phyloP scores from a whole-genome alignment of 2,113 vertebrate species.

The Jacana jacana region DNA sequence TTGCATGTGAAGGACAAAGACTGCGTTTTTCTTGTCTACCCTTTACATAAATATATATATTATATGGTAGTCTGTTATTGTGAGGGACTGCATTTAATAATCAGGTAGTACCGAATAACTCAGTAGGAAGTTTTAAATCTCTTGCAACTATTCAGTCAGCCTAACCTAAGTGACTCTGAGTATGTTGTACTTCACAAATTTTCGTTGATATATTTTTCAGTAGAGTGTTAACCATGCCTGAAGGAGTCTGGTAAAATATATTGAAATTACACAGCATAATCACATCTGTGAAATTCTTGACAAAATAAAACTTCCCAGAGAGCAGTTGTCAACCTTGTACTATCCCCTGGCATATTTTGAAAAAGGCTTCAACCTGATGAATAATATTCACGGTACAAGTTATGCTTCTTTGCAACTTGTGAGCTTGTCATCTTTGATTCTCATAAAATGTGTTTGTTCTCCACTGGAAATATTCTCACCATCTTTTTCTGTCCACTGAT shows the following conservation, averaged over 20 bases:
- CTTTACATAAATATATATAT: neutral
- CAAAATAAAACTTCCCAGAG: slow-evolving; percentile 52
- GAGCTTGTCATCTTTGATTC: slow-evolving; percentile 61
- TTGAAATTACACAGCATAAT: slow-evolving; percentile 54
- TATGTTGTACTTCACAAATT: slow-evolving; percentile 3
- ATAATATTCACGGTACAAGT: slow-evolving; percentile 26
- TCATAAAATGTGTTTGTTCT: slow-evolving; percentile 21
- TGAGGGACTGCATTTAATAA: neutral
- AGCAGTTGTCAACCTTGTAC: slow-evolving; percentile 42
- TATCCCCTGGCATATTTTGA: slow-evolving; percentile 38
- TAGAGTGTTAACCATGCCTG: slow-evolving; percentile 31
- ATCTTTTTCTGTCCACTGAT: neutral
- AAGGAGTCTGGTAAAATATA: slow-evolving; percentile 34
- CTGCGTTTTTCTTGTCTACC: neutral
- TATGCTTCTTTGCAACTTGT: slow-evolving; percentile 41
- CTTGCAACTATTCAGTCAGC: neutral
- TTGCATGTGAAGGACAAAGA: neutral
- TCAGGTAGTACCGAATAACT: neutral
- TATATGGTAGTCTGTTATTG: neutral
- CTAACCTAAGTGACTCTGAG: neutral
- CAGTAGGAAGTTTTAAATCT: neutral
- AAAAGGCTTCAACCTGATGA: slow-evolving; percentile 47
- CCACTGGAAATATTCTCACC: slow-evolving; percentile 14
- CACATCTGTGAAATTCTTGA: slow-evolving; percentile 57
- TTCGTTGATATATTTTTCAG: slow-evolving; percentile 41